These are phyloP conservation scores for Bovichtus diacanthus DNA, from an alignment of 2,797 vertebrate genomes.

Conservation along the genomic window DNA sequence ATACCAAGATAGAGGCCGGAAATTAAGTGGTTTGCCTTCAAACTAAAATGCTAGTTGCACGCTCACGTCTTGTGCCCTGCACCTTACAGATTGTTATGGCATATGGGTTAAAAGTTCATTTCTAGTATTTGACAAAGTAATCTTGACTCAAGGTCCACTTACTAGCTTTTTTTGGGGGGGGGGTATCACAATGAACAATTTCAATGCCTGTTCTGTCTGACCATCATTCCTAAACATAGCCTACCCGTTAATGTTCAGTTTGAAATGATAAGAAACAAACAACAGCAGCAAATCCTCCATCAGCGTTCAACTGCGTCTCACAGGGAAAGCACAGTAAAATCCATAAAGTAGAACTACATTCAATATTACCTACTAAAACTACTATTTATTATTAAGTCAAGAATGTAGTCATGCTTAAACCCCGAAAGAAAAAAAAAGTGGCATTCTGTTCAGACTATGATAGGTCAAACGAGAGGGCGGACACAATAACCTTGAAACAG, in stretches of 20 bases:
- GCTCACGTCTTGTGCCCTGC: accelerated
- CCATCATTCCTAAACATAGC: neutral
- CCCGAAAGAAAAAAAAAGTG: neutral
- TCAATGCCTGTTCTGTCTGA: neutral
- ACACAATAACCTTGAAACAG: neutral
- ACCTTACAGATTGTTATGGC: neutral
- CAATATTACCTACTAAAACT: neutral
- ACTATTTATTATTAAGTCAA: neutral
- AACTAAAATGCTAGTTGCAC: conserved; percentile 27
- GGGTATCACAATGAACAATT: neutral
- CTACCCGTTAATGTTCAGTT: neutral
- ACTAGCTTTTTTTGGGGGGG: too few relatives aligned
- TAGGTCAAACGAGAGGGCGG: neutral
- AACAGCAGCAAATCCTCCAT: neutral
- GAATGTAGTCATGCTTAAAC: neutral
- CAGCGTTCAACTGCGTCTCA: neutral
- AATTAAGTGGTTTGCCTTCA: conserved; percentile 4
- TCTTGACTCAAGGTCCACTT: neutral
- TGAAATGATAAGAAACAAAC: neutral
- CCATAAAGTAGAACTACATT: too few relatives aligned
- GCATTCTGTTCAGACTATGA: neutral
- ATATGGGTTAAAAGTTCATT: accelerated
- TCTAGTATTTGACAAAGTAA: neutral
- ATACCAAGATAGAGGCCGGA: neutral
- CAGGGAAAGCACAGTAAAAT: neutral